These are phyloP conservation scores for Varecia variegata DNA, from an alignment of 2,797 vertebrate genomes.

Conservation along the genomic window DNA sequence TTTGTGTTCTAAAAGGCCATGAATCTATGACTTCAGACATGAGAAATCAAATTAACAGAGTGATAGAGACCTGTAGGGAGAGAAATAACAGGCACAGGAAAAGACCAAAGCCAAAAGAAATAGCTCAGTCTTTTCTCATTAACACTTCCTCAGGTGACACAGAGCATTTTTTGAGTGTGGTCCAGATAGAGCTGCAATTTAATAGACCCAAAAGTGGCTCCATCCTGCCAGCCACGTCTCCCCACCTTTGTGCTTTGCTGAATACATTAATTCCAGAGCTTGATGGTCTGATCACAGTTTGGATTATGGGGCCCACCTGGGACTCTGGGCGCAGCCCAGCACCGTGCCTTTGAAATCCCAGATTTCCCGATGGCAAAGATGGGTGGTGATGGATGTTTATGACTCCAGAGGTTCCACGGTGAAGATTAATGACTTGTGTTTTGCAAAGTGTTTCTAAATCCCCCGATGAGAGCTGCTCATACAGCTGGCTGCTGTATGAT, in stretches of 20 bases:
- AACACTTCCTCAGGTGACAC: not conserved
- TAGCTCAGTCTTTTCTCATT: not conserved
- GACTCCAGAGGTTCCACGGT: not conserved
- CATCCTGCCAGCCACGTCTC: not conserved
- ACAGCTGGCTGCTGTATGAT: slow-evolving; percentile 16
- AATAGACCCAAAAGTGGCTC: not conserved
- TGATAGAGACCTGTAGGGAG: not conserved
- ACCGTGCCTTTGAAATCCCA: not conserved
- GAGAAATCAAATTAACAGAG: slow-evolving; percentile 17
- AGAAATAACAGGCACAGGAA: slow-evolving; percentile 29
- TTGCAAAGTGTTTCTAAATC: slow-evolving; percentile 59
- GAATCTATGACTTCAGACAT: not conserved
- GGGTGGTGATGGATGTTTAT: slow-evolving; percentile 36
- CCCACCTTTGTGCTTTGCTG: not conserved
- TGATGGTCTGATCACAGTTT: not conserved
- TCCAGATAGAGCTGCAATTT: not conserved
- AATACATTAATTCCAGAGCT: not conserved
- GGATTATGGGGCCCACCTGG: not conserved
- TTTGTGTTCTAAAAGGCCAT: not conserved
- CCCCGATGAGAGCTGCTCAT: slow-evolving; percentile 28
- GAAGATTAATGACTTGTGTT: slow-evolving; percentile 66
- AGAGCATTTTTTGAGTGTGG: no score
- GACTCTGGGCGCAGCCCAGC: not conserved
- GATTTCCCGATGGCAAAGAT: slow-evolving; percentile 49
- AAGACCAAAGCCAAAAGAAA: not conserved